Evolutionary conservation across 2,888 invertebrate genomes (phyloP).

Genomic region (Macrophya alboannulata): DNA sequence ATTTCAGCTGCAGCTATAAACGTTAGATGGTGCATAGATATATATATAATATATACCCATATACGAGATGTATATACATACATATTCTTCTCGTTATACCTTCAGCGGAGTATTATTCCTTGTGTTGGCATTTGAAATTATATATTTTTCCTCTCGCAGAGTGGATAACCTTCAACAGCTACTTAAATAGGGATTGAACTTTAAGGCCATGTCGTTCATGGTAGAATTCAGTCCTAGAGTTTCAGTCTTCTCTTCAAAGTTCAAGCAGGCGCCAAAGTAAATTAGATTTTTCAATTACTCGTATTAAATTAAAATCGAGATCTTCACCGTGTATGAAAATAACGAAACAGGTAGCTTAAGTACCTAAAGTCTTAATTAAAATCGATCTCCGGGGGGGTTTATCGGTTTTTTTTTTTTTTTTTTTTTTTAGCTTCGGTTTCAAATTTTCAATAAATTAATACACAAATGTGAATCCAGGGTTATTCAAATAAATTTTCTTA

Average conservation of each 20-base stretch:
- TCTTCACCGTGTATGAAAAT: neutral
- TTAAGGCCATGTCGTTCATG: slow-evolving; percentile 58
- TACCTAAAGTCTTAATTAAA: slow-evolving; percentile 8
- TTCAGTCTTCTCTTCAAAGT: slow-evolving; percentile 58
- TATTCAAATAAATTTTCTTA: neutral
- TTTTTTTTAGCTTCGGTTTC: neutral
- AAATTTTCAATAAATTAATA: neutral
- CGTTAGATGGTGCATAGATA: neutral
- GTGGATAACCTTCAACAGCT: slow-evolving; percentile 55
- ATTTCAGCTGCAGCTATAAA: slow-evolving; percentile 20
- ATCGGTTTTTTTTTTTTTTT: neutral
- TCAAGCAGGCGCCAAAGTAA: slow-evolving; percentile 50
- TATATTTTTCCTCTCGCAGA: slow-evolving; percentile 45
- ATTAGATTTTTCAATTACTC: slow-evolving; percentile 52
- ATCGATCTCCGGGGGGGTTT: neutral
- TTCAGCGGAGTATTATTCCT: slow-evolving; percentile 9
- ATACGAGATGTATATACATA: neutral
- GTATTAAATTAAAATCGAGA: slow-evolving; percentile 31
- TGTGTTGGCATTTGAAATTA: slow-evolving; percentile 44
- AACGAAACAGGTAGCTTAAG: neutral
- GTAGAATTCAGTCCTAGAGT: slow-evolving; percentile 56
- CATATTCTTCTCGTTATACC: slow-evolving; percentile 3
- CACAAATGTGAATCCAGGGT: neutral
- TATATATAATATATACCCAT: neutral
- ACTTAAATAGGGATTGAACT: slow-evolving; percentile 56